Evolutionary conservation across 2,113 vertebrate species (phyloP).

Genomic region (Pachyramphus minor): DNA sequence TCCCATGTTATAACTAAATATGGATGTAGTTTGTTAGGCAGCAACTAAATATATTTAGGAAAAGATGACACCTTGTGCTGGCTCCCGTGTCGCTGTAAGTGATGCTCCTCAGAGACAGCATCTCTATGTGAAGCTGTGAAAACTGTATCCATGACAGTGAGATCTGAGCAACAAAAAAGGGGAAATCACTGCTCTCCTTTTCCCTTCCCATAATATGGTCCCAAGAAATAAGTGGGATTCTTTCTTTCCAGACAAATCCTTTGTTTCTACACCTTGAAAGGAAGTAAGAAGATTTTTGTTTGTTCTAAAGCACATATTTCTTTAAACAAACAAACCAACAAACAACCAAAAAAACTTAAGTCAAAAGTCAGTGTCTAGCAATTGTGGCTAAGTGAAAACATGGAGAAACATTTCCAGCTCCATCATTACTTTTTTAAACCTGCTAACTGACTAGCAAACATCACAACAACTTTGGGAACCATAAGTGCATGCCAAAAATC

Average conservation of each 20-base stretch:
- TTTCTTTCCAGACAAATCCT: background rate
- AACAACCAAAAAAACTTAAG: background rate
- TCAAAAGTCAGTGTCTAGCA: background rate
- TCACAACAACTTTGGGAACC: background rate
- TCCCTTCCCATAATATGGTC: background rate
- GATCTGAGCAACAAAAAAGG: background rate
- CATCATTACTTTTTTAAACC: background rate
- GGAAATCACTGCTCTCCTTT: background rate
- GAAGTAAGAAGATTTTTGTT: background rate
- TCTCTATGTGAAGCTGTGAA: conserved; percentile 1
- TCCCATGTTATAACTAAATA: background rate
- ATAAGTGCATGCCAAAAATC: background rate
- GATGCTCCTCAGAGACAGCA: background rate
- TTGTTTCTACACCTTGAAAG: background rate
- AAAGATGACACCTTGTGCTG: background rate
- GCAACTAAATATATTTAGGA: background rate
- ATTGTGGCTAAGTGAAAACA: background rate
- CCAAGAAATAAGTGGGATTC: background rate
- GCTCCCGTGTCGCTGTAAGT: background rate
- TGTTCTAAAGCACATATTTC: background rate
- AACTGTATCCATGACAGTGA: background rate
- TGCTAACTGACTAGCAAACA: background rate
- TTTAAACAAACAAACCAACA: background rate
- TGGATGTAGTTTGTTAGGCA: background rate
- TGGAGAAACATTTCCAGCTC: background rate